phyloP scores from a whole-genome alignment of 2,888 invertebrate species.

The Brachypalpus laphriformis region DNA sequence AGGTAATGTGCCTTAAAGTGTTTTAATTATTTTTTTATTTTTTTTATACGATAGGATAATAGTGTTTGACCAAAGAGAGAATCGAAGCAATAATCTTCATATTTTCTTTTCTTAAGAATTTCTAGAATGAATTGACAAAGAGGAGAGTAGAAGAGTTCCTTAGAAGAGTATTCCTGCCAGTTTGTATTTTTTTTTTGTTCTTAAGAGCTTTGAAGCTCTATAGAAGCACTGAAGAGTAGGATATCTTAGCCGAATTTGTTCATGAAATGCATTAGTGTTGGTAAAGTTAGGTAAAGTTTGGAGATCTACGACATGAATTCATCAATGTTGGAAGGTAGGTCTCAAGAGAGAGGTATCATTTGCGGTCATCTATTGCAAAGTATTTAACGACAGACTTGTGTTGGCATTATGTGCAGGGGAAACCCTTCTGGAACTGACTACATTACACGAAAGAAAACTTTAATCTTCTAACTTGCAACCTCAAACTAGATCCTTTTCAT shows the following conservation, averaged over 20 bases:
- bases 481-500: too few relatives aligned
- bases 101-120: background rate
- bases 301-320: background rate
- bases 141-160: conserved; percentile 47
- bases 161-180: conserved; percentile 61
- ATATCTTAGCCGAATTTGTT: background rate
- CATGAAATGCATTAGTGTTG: background rate
- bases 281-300: background rate
- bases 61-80: conserved; percentile 53
- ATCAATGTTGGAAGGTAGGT: background rate
- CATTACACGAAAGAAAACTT: too few relatives aligned
- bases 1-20: conserved; percentile 66
- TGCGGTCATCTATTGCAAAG: too few relatives aligned
- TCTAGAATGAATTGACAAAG: background rate
- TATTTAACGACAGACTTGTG: too few relatives aligned
- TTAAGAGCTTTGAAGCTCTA: too few relatives aligned
- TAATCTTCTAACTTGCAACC: too few relatives aligned
- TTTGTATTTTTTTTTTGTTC: background rate
- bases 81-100: conserved; percentile 31
- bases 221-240: background rate
- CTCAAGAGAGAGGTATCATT: too few relatives aligned
- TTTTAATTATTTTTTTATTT: background rate
- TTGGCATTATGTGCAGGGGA: too few relatives aligned
- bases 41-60: conserved; percentile 46
- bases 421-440: too few relatives aligned